Conservation (phyloP, 2,797 vertebrate genomes). For the Gadopsis bispinosus region DNA sequence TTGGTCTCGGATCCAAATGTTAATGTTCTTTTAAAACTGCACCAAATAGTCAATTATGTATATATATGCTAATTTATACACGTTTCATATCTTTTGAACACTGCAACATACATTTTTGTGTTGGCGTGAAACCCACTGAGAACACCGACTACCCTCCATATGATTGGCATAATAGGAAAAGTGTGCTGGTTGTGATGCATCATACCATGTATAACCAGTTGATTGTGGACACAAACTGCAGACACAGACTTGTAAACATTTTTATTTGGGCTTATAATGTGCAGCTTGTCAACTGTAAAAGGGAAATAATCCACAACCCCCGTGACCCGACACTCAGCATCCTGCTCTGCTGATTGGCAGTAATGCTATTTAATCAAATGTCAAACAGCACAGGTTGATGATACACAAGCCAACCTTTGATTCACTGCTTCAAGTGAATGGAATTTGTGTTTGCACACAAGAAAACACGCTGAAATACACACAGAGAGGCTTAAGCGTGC, state of each 20-base stretch:
- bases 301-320: constrained; percentile 59
- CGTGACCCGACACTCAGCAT: constrained; percentile 68
- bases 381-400: constrained; percentile 81
- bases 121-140: neutral
- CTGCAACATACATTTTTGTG: neutral
- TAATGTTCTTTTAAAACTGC: neutral
- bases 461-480: constrained; percentile 50
- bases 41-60: neutral
- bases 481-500: constrained; percentile 21
- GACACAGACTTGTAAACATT: constrained; percentile 67
- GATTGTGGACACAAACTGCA: constrained; percentile 55
- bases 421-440: constrained; percentile 57
- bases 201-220: constrained; percentile 43
- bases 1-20: neutral
- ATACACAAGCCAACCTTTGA: constrained; percentile 78
- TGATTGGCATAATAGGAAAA: constrained; percentile 12
- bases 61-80: neutral
- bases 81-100: neutral
- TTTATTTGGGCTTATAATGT: constrained; percentile 57
- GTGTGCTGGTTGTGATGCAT: constrained; percentile 31
- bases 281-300: constrained; percentile 59
- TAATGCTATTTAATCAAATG: constrained; percentile 86
- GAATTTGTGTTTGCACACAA: constrained; percentile 50
- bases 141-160: neutral
- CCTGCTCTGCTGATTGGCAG: constrained; percentile 79